These are phyloP conservation scores for Agonopterix subpropinquella DNA, from an alignment of 2,888 invertebrate genomes.

Conservation along the genomic window DNA sequence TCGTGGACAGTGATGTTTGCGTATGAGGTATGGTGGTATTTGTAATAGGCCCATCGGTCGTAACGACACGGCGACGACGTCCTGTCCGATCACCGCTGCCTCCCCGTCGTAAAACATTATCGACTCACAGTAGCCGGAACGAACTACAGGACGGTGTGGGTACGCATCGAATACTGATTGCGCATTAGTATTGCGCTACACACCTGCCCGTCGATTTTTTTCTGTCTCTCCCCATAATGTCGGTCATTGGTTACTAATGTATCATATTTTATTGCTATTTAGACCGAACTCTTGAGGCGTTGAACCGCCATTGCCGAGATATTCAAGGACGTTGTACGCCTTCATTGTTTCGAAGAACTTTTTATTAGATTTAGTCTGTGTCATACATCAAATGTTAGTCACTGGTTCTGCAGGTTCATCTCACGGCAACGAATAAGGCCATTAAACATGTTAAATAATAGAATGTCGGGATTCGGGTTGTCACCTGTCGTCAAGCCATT, in stretches of 20 bases:
- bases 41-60: slow-evolving; percentile 70
- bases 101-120: slow-evolving; percentile 74
- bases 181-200: slow-evolving; percentile 71
- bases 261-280: slow-evolving; percentile 69
- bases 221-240: slow-evolving; percentile 70
- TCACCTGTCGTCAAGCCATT: slow-evolving; percentile 57
- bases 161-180: slow-evolving; percentile 70
- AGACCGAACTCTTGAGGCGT: slow-evolving; percentile 44
- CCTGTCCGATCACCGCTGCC: slow-evolving; percentile 61
- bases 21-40: slow-evolving; percentile 65
- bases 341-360: slow-evolving; percentile 26
- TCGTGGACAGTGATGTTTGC: slow-evolving; percentile 46
- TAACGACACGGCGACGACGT: slow-evolving; percentile 73
- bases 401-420: slow-evolving; percentile 9
- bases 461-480: slow-evolving; percentile 53
- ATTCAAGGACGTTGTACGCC: slow-evolving; percentile 47
- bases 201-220: slow-evolving; percentile 69
- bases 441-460: slow-evolving; percentile 32
- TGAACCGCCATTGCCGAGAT: slow-evolving; percentile 50
- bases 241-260: slow-evolving; percentile 71
- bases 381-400: slow-evolving; percentile 23
- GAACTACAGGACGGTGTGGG: slow-evolving; percentile 71
- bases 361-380: slow-evolving; percentile 5
- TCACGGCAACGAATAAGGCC: slow-evolving; percentile 18
- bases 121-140: slow-evolving; percentile 76